Percentiles rank a stretch among this genome's conserved stretches.
phyloP scores from a whole-genome alignment of 1,140 invertebrate genomes.

The Trinorchestia longiramus region DNA sequence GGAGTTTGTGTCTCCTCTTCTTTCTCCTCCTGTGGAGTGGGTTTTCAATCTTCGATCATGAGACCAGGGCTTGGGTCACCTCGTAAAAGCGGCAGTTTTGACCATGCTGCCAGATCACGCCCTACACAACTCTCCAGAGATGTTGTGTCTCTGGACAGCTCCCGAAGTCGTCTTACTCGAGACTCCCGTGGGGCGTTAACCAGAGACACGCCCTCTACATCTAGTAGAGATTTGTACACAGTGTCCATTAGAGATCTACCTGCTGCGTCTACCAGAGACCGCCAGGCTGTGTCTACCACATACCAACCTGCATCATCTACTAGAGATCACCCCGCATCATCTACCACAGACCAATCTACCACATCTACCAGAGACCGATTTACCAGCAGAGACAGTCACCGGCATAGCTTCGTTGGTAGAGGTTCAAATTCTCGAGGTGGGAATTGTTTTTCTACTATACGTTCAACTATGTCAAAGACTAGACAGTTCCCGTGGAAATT shows the following conservation, averaged over 20 bases:
- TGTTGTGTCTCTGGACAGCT: neutral
- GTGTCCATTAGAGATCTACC: neutral
- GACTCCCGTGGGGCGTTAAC: neutral
- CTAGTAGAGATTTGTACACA: neutral
- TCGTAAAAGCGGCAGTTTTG: constrained; percentile 6
- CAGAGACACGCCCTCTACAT: neutral
- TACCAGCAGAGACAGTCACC: neutral
- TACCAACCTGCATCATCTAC: neutral
- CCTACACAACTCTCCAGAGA: neutral
- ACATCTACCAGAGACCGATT: neutral
- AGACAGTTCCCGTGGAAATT: no score
- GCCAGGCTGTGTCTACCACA: no score
- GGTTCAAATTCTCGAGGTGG: neutral
- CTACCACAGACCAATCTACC: neutral
- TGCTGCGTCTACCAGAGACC: no score
- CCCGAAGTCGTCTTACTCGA: neutral
- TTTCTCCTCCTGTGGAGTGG: neutral
- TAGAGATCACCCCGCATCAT: neutral
- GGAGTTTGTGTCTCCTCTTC: constrained; percentile 39
- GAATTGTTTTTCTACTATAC: neutral
- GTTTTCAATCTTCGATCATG: neutral
- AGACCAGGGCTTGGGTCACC: neutral
- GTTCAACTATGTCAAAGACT: no score
- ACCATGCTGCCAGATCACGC: neutral
- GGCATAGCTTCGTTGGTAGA: neutral